A percentile compares a stretch with the other conserved stretches of the same genome.
These are phyloP conservation scores for Sylvia atricapilla DNA, from an alignment of 2,113 vertebrate genomes.

Conservation along the genomic window DNA sequence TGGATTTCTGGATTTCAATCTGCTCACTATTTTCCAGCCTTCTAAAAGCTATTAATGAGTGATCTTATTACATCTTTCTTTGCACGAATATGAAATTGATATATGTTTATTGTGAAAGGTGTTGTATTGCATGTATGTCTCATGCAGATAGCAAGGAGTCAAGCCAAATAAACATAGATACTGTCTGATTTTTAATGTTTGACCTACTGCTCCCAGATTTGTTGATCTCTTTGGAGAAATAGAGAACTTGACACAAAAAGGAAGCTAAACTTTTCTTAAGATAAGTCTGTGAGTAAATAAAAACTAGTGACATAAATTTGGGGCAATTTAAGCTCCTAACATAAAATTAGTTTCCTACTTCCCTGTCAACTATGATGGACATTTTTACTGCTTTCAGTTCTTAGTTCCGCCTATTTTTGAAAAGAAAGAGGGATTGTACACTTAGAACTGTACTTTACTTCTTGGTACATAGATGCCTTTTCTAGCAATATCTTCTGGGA, in stretches of 20 bases:
- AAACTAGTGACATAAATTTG: neutral
- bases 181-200: neutral
- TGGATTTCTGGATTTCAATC: neutral
- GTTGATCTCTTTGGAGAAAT: neutral
- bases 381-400: neutral
- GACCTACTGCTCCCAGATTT: neutral
- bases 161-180: neutral
- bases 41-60: neutral
- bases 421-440: neutral
- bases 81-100: neutral
- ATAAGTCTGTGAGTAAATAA: neutral
- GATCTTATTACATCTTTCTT: neutral
- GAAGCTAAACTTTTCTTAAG: neutral
- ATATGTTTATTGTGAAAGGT: neutral
- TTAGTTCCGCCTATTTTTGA: neutral
- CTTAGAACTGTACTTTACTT: neutral
- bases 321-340: neutral
- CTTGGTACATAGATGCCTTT: neutral
- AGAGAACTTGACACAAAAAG: neutral
- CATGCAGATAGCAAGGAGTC: neutral
- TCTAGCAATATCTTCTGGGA: neutral
- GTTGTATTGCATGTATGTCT: neutral
- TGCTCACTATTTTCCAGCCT: neutral
- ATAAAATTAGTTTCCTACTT: neutral
- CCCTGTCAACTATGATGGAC: fast-evolving